Conservation (phyloP, 1,140 invertebrate genomes). For the Listronotus oregonensis region DNA sequence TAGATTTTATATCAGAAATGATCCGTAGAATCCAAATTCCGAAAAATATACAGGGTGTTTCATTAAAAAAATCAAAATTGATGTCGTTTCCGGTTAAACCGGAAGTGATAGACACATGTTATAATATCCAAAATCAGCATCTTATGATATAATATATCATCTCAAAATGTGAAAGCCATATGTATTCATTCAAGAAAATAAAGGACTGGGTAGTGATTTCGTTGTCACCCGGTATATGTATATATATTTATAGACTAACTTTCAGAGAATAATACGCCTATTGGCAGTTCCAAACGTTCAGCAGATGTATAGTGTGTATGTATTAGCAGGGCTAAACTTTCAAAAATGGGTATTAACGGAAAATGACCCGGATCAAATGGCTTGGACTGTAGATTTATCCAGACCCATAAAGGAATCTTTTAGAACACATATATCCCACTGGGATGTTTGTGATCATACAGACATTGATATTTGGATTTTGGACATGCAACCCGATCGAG, state of each 20-base stretch:
- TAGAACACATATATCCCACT: constrained; percentile 63
- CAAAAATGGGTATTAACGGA: constrained; percentile 68
- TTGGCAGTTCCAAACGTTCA: constrained; percentile 56
- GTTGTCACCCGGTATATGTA: no score
- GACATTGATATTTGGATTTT: constrained; percentile 63
- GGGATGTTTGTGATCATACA: constrained; percentile 58
- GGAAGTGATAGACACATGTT: no score
- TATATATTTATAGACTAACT: constrained; percentile 16
- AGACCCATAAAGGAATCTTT: constrained; percentile 66
- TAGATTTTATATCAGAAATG: no score
- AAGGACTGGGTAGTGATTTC: no score
- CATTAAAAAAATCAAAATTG: no score
- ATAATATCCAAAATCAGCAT: no score
- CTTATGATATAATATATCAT: no score
- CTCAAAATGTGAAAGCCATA: no score
- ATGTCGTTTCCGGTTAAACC: no score
- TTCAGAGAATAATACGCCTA: constrained; percentile 68
- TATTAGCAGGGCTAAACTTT: constrained; percentile 68
- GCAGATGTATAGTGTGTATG: constrained; percentile 63
- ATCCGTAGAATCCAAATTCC: no score
- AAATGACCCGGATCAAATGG: constrained; percentile 63
- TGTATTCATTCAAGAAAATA: no score
- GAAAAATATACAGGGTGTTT: no score
- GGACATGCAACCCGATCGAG: constrained; percentile 74
- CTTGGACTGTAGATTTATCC: constrained; percentile 69